phyloP scores from a whole-genome alignment of 1,140 invertebrate species.

The Drosophila eugracilis region DNA sequence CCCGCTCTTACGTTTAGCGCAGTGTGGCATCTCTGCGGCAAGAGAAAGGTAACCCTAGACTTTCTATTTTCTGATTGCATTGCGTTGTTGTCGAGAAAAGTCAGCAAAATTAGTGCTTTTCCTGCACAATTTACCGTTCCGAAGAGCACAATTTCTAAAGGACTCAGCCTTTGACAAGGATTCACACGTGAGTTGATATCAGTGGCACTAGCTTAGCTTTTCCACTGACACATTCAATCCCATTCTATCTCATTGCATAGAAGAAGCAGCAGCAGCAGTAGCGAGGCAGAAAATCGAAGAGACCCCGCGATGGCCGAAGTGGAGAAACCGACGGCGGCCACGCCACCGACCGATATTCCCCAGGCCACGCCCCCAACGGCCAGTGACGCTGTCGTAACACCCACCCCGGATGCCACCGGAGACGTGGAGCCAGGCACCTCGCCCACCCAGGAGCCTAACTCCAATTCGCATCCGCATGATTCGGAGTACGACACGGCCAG shows the following conservation, averaged over 20 bases:
- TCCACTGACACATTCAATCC: constrained; percentile 7
- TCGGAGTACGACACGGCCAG: constrained; percentile 83
- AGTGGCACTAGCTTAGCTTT: constrained; percentile 4
- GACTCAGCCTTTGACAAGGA: neutral
- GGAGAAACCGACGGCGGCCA: constrained; percentile 66
- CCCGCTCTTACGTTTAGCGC: neutral
- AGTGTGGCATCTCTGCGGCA: neutral
- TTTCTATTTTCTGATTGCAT: constrained; percentile 83
- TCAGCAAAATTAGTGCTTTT: constrained; percentile 47
- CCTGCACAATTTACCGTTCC: constrained; percentile 4
- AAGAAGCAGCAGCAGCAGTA: constrained; percentile 28
- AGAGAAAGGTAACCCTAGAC: constrained; percentile 42
- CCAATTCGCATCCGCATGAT: constrained; percentile 81
- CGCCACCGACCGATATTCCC: constrained; percentile 66
- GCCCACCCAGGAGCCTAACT: constrained; percentile 66
- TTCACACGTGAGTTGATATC: constrained; percentile 23
- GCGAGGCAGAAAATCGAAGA: constrained; percentile 61
- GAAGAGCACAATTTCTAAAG: neutral
- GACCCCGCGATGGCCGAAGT: constrained; percentile 73
- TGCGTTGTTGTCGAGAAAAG: constrained; percentile 75
- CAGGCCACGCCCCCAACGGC: constrained; percentile 38
- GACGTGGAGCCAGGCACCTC: constrained; percentile 64
- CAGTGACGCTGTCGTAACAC: constrained; percentile 35
- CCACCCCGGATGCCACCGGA: constrained; percentile 15
- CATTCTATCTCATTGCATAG: neutral